Evolutionary conservation across 2,113 vertebrate species (phyloP), one percentile per base, ranked within the genome.

Genomic region (Ursus arctos): DNA sequence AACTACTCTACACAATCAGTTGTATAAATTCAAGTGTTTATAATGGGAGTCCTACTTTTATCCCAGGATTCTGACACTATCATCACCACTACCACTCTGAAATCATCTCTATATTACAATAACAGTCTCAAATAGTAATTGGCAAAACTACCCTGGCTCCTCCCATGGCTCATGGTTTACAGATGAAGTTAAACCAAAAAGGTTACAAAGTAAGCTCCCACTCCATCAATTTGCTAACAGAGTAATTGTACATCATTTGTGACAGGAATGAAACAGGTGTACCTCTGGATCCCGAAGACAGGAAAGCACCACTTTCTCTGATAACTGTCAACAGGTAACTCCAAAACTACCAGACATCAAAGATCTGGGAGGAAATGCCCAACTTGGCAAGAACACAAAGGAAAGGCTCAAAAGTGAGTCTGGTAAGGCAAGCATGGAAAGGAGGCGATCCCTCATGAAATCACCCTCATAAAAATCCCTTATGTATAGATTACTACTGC

Each of bases 71-170:
- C 11, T 33, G 24, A 80, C 9, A 53, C 9, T 7, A 4, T 28
- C 6, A 28, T 16, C 16, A 2, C 15, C 28, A 14, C 47, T 2
- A 22, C 47, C 2, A 14, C 40, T 31, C 63, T n/a, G 51, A 55
- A 24, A 15, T 19, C 65, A 26, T 4, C 72, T 13, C 15, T 5
- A 14, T 3, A 15, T 7, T 6, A 49, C 12, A 24, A 0, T 11
- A 31, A 21, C 22, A 1, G 49, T 24, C 76, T 67, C 40, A 31
- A 26, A 36, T 26, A 22, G 26, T 19, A 71, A n/a, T 0, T 1
- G 26, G 43, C 10, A 71, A 40, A n/a, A 51, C 40, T 0, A 40
- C 10, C 18, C 12, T n/a, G 12, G 36, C 36, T 65, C 47, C 51
- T 14, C 63, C 10, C 8, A n/a, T 12, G 63, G 33, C n/a, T 21